Percentiles rank a stretch among this genome's conserved stretches.
These are phyloP conservation scores for Rhadinocentrus ornatus DNA, from an alignment of 2,797 vertebrate species.

Conservation along the genomic window DNA sequence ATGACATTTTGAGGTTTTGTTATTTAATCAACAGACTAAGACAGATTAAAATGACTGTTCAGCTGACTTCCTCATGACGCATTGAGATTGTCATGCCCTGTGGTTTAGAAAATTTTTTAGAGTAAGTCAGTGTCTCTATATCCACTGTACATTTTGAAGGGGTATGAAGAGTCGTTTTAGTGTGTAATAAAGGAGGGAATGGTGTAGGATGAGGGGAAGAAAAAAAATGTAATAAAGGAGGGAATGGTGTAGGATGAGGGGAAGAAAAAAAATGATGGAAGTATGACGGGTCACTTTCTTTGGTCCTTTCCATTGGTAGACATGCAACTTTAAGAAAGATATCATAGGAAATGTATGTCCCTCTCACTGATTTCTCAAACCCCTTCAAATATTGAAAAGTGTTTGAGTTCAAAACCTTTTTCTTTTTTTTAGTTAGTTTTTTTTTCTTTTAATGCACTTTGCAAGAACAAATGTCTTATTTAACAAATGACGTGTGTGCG, in stretches of 20 bases:
- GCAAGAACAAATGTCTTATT: conserved; percentile 46
- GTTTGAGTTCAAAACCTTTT: too few species aligned
- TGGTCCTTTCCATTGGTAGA: too few species aligned
- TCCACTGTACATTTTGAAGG: conserved; percentile 19
- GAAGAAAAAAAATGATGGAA: conserved; percentile 20
- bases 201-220: conserved; percentile 12
- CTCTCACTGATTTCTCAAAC: too few species aligned
- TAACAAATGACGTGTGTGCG: conserved; percentile 5
- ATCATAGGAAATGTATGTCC: too few species aligned
- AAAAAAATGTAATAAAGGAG: conserved; percentile 12
- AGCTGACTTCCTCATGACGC: neutral
- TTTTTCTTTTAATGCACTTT: too few species aligned
- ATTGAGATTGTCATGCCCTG: neutral
- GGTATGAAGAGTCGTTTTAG: conserved; percentile 21
- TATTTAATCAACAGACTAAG: conserved; percentile 7
- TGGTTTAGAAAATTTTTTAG: conserved; percentile 11
- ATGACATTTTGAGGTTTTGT: conserved; percentile 13
- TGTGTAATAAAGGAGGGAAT: neutral
- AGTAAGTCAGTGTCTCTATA: conserved; percentile 4
- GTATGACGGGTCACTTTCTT: neutral
- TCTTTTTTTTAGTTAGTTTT: too few species aligned
- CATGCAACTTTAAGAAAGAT: too few species aligned
- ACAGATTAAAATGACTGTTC: conserved; percentile 19
- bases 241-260: conserved; percentile 14
- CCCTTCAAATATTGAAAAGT: too few species aligned